phyloP scores from a whole-genome alignment of 30 jellyfish, hydroid and myxozoan genomes.

The Sanderia malayensis region DNA sequence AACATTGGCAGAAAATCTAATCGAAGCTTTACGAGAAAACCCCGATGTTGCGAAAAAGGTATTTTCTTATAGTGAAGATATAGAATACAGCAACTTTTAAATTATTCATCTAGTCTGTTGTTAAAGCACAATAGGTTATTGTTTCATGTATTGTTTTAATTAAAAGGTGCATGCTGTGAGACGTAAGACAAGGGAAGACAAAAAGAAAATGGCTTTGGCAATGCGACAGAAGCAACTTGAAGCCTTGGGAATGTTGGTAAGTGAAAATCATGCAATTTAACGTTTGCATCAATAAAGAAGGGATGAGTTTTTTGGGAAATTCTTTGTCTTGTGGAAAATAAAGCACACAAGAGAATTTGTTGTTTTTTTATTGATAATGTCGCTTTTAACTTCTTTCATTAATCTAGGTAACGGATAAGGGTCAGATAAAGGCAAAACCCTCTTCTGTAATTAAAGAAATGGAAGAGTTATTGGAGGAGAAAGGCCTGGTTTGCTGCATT shows the following conservation, averaged over 20 bases:
- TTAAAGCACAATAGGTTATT: too few relatives aligned
- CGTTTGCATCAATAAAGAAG: background rate
- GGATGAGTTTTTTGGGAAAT: background rate
- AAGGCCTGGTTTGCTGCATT: conserved; percentile 93
- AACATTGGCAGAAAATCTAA: conserved; percentile 89
- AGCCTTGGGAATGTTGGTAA: conserved; percentile 94
- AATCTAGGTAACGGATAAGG: conserved; percentile 78
- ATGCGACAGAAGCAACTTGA: conserved; percentile 98
- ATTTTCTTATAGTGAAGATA: too few relatives aligned
- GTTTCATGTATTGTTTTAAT: background rate
- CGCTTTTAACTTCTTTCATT: background rate
- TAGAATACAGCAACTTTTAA: background rate
- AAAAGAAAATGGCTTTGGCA: conserved; percentile 88
- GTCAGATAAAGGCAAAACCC: conserved; percentile 92
- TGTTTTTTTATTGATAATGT: background rate
- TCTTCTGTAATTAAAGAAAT: conserved; percentile 86
- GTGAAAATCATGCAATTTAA: background rate
- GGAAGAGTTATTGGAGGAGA: conserved; percentile 87
- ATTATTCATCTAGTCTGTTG: too few relatives aligned
- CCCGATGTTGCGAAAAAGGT: conserved; percentile 87
- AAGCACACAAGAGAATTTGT: background rate
- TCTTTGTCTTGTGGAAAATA: too few relatives aligned
- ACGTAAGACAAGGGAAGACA: conserved; percentile 87
- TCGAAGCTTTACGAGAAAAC: conserved; percentile 83
- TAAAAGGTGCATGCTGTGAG: conserved; percentile 86